phyloP scores from a whole-genome alignment of 2,113 vertebrate species.

The Quiscalus mexicanus region DNA sequence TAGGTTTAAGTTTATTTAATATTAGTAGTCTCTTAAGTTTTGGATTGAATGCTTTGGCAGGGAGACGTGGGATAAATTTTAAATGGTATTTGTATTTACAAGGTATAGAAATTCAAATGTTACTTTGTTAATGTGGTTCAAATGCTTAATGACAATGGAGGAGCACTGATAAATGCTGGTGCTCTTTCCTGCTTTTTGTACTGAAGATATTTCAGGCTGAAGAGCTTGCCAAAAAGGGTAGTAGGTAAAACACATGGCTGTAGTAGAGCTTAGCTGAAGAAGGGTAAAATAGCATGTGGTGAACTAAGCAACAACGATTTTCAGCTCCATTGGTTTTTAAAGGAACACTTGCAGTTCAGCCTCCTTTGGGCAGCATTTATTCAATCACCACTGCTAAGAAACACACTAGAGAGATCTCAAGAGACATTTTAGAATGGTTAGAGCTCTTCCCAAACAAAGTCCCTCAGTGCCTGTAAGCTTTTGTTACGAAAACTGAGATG shows the following conservation, averaged over 20 bases:
- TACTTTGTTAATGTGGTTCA: not conserved
- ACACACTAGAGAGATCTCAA: constrained; percentile 54
- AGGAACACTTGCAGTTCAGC: constrained; percentile 63
- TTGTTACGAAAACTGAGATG: constrained; percentile 81
- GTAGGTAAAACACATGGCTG: constrained; percentile 1
- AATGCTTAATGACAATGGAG: not conserved
- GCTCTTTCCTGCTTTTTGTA: not conserved
- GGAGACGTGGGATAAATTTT: not conserved
- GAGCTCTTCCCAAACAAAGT: constrained; percentile 66
- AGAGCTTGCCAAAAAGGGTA: not conserved
- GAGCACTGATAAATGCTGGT: not conserved
- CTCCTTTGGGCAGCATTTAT: constrained; percentile 64
- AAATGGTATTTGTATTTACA: not conserved
- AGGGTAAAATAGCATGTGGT: constrained; percentile 57
- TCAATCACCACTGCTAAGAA: constrained; percentile 63
- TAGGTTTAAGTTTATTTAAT: not conserved
- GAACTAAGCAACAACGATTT: constrained; percentile 61
- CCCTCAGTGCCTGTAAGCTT: constrained; percentile 73
- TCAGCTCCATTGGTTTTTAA: constrained; percentile 73
- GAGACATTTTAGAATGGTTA: constrained; percentile 74
- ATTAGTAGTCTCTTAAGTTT: not conserved
- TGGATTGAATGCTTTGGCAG: not conserved
- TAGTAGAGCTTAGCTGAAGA: constrained; percentile 14
- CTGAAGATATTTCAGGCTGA: not conserved
- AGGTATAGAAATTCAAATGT: not conserved